Evolutionary conservation across 2,113 vertebrate species (phyloP).

Genomic region (Paralichthys olivaceus): DNA sequence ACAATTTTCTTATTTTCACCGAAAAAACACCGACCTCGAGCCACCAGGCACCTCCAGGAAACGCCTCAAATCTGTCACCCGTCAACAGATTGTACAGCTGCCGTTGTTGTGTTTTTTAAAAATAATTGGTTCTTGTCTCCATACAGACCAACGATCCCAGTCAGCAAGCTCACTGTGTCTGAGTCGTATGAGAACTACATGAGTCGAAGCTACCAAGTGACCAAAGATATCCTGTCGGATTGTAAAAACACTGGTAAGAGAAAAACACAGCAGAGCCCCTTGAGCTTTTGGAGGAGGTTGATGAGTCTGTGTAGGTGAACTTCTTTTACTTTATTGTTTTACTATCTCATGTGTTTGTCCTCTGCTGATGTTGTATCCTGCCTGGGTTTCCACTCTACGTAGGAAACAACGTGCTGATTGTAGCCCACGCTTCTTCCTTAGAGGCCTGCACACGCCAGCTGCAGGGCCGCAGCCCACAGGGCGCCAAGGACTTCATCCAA

Average conservation of each 20-base stretch:
- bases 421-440: constrained; percentile 95
- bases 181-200: constrained; percentile 95
- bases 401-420: constrained; percentile 96
- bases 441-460: constrained; percentile 97
- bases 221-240: constrained; percentile 94
- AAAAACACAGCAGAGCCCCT: not conserved
- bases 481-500: constrained; percentile 96
- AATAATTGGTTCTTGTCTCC: not conserved
- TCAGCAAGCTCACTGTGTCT: constrained; percentile 90
- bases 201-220: constrained; percentile 94
- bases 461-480: constrained; percentile 92
- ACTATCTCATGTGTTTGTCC: constrained; percentile 14
- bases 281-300: not conserved
- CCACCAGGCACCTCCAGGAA: not conserved
- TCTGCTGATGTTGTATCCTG: constrained; percentile 34
- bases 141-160: constrained; percentile 92
- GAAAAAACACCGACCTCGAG: not conserved
- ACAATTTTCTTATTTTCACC: not conserved
- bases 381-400: constrained; percentile 31
- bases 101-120: not conserved
- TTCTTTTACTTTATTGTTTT: constrained; percentile 3
- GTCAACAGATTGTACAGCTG: too few relatives aligned
- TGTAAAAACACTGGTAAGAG: constrained; percentile 90
- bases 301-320: constrained; percentile 7
- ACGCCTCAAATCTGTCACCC: not conserved